phyloP scores from a whole-genome alignment of 2,888 invertebrate species.

The Scaptomyza caliginosa region DNA sequence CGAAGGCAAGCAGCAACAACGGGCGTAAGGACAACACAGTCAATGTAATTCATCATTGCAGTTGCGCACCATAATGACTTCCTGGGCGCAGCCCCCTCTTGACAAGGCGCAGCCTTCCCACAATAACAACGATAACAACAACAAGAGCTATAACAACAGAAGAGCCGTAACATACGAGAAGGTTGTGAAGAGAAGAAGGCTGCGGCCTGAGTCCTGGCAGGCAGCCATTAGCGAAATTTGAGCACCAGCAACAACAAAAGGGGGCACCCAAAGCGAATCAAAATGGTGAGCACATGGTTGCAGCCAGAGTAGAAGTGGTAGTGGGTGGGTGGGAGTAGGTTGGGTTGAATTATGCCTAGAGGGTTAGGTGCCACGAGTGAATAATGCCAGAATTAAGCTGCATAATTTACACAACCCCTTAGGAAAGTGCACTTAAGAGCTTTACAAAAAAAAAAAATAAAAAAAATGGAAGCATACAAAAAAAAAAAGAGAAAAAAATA shows the following conservation, averaged over 20 bases:
- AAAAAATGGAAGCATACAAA: slow-evolving; percentile 14
- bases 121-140: slow-evolving; percentile 17
- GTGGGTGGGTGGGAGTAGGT: slow-evolving; percentile 4
- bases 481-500: slow-evolving; percentile 42
- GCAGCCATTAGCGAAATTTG: slow-evolving; percentile 80
- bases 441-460: slow-evolving; percentile 26
- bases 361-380: slow-evolving; percentile 15
- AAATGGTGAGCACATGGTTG: slow-evolving; percentile 55
- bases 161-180: neutral
- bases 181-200: slow-evolving; percentile 22
- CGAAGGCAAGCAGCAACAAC: slow-evolving; percentile 8
- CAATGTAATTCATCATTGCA: slow-evolving; percentile 74
- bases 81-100: slow-evolving; percentile 59
- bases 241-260: slow-evolving; percentile 51
- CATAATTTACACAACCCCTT: slow-evolving; percentile 77
- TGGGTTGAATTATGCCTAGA: slow-evolving; percentile 1
- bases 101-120: slow-evolving; percentile 38
- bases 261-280: slow-evolving; percentile 73
- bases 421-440: slow-evolving; percentile 70
- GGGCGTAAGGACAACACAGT: slow-evolving; percentile 40
- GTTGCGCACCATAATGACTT: slow-evolving; percentile 78
- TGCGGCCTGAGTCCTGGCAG: slow-evolving; percentile 60
- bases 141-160: slow-evolving; percentile 8
- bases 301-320: slow-evolving; percentile 9
- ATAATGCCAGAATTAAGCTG: slow-evolving; percentile 73